Base-by-base conservation (phyloP, 2,797 vertebrate genomes). In the Acanthopagrus latus region DNA sequence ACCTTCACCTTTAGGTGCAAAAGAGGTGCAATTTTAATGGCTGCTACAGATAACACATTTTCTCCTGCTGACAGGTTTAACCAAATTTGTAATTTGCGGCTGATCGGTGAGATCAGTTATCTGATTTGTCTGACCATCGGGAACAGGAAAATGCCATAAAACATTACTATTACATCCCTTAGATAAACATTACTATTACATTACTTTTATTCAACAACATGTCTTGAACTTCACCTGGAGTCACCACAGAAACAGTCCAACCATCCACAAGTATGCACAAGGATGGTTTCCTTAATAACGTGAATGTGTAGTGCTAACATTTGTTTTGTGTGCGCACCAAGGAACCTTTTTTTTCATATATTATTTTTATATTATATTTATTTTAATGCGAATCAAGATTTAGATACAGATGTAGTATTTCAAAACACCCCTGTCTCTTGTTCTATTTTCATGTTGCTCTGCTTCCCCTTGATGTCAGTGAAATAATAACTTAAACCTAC, bases 1-100 rank as follows among this genome's bases (percentile, higher is more conserved):
- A 64, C 8, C 38, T 47, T 90, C 75, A 66, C 78, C 91, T 90
- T 52, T 16, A 27, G n/a, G 10, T 58, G 54, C 47, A 85, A 52
- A 21, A 75, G 4, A 71, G 21, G 14, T 55, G 9, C 4, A 48
- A 58, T 18, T 29, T 50, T 17, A 52, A 59, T 29, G 20, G 10
- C 38, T 20, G 9, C 44, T 16, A 67, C 38, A 60, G 11, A n/a
- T 64, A 18, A 64, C 5, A 55, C 10, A 10, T 29, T 54, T 52
- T 51, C 2, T 16, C 33, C 17, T 57, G 3, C 8, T 56, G 43
- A 4, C 43, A 12, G 63, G 41, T 80, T 64, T 29, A 64, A 64
- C 5, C 9, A 50, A 25, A 7, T 29, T 50, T 25, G 52, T n/a
- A n/a, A 29, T 48, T 23, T 54, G 11, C 54, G 27, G 13, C 11